Evolutionary conservation across 2,113 vertebrate species (phyloP).

Genomic region (Myiozetetes cayanensis): DNA sequence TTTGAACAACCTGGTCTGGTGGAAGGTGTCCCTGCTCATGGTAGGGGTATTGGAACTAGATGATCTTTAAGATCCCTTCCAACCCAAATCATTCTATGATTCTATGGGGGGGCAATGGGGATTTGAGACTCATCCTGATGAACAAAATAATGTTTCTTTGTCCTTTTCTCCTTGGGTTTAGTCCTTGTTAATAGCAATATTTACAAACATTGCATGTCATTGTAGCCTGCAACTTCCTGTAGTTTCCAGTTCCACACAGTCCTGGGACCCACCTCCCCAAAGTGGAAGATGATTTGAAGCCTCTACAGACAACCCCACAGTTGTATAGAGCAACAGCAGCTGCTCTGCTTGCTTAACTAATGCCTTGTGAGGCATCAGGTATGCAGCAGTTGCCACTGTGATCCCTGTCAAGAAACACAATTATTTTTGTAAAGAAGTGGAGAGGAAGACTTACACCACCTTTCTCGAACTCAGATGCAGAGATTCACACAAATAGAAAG

Average conservation of each 20-base stretch:
- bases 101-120: not conserved
- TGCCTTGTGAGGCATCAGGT: not conserved
- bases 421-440: not conserved
- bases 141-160: not conserved
- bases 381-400: not conserved
- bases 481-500: conserved; percentile 65
- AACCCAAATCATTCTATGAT: no score
- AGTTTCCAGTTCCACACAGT: fast-evolving
- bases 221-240: not conserved
- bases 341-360: not conserved
- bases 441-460: not conserved
- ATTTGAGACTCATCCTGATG: no score
- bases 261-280: not conserved
- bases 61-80: no score
- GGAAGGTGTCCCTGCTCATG: no score
- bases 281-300: not conserved
- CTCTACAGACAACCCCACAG: not conserved
- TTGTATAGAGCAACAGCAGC: not conserved
- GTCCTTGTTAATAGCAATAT: not conserved
- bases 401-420: not conserved
- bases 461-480: conserved; percentile 12
- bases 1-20: no score
- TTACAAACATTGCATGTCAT: not conserved
- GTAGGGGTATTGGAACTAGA: no score
- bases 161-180: not conserved